Conservation (phyloP, 2,797 vertebrate species). For the Xenentodon cancila region DNA sequence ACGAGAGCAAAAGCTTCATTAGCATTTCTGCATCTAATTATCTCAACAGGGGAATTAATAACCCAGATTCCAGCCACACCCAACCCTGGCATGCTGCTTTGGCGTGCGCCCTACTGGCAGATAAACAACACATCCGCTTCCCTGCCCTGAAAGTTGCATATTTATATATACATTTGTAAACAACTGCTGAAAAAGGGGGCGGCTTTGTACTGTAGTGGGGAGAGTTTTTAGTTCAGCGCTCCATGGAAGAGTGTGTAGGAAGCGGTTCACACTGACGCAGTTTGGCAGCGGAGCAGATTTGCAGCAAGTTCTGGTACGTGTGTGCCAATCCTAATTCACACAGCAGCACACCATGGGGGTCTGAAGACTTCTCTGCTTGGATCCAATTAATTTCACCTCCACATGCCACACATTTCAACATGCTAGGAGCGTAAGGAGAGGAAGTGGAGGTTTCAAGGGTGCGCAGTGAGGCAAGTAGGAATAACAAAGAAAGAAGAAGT, state of each 20-base stretch:
- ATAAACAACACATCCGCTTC: constrained; percentile 57
- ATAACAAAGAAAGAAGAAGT: constrained; percentile 56
- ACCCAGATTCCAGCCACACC: constrained; percentile 72
- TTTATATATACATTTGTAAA: constrained; percentile 49
- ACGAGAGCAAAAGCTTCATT: constrained; percentile 59
- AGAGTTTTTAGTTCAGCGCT: background rate
- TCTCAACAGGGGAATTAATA: constrained; percentile 69
- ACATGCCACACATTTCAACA: constrained; percentile 73
- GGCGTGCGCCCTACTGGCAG: constrained; percentile 53
- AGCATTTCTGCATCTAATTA: constrained; percentile 67
- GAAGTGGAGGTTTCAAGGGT: constrained; percentile 63
- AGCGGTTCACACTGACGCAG: constrained; percentile 54
- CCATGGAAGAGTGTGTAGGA: constrained; percentile 20
- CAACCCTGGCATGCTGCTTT: constrained; percentile 51
- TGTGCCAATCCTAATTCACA: constrained; percentile 59
- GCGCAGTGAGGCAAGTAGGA: constrained; percentile 56
- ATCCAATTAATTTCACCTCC: constrained; percentile 83
- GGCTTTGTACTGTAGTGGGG: constrained; percentile 9
- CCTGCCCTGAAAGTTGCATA: constrained; percentile 35
- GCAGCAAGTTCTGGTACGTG: constrained; percentile 38
- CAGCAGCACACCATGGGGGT: constrained; percentile 59
- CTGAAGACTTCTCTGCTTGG: constrained; percentile 71
- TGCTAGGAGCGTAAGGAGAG: constrained; percentile 65
- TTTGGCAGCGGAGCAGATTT: constrained; percentile 39
- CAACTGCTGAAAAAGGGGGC: constrained; percentile 17